Percentiles rank a stretch among this genome's conserved stretches.
Conservation (phyloP, 1,140 invertebrate genomes). For the Nephila pilipes region DNA sequence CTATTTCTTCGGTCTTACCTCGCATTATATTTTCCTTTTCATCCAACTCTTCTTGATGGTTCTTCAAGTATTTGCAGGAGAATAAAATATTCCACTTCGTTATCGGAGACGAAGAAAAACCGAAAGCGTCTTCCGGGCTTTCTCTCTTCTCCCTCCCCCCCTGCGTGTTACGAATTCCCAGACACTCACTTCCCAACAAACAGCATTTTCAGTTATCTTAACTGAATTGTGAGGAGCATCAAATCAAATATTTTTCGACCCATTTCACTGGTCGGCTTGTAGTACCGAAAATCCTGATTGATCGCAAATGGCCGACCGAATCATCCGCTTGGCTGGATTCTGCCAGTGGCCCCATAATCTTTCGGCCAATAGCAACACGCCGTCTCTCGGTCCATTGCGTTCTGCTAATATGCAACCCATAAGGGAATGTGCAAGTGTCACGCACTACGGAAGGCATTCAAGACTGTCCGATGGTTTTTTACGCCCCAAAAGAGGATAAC, state of each 20-base stretch:
- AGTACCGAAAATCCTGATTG: slow-evolving; percentile 48
- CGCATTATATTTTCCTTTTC: no score
- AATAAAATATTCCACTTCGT: slow-evolving; percentile 23
- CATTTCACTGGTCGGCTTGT: slow-evolving; percentile 32
- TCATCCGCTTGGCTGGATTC: neutral
- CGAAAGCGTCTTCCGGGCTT: neutral
- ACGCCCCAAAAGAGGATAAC: neutral
- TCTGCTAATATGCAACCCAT: slow-evolving; percentile 22
- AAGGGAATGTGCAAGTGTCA: neutral
- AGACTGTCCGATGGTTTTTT: slow-evolving; percentile 13
- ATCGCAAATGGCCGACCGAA: slow-evolving; percentile 38
- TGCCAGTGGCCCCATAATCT: slow-evolving; percentile 14
- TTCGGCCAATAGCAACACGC: neutral
- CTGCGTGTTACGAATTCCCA: neutral
- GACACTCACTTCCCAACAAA: neutral
- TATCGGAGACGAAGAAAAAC: neutral
- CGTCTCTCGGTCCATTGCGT: neutral
- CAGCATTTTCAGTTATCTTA: slow-evolving; percentile 18
- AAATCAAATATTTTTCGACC: slow-evolving; percentile 39
- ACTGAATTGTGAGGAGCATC: slow-evolving; percentile 35
- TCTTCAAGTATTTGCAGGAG: neutral
- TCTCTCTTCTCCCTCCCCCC: neutral
- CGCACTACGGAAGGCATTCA: neutral
- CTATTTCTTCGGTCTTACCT: no score
- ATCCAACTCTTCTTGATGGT: no score